Evolutionary conservation across 1,140 invertebrate genomes (phyloP).

Genomic region (Drosophila mayri): DNA sequence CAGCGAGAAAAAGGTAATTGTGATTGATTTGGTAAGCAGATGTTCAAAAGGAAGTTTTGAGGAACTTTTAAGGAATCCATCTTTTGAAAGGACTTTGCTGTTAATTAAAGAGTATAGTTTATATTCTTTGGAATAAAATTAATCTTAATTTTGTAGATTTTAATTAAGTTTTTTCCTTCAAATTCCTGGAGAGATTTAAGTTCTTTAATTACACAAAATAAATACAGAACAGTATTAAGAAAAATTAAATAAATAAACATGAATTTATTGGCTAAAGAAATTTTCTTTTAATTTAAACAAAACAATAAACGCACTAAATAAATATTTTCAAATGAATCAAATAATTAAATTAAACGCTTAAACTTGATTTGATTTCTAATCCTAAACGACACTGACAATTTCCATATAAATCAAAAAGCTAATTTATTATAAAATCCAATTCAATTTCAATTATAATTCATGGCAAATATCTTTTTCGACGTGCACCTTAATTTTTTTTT

Average conservation of each 20-base stretch:
- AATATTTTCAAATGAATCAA: not conserved
- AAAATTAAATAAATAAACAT: no score
- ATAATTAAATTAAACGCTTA: not conserved
- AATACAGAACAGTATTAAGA: no score
- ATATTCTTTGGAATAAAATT: not conserved
- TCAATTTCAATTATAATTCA: not conserved
- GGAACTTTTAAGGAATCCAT: no score
- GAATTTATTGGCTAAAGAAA: not conserved
- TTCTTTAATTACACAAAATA: no score
- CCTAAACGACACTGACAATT: not conserved
- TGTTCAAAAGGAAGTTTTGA: not conserved
- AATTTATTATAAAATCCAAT: not conserved
- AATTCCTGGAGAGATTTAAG: no score
- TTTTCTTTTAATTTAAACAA: not conserved
- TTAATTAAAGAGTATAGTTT: not conserved
- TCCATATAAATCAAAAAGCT: not conserved
- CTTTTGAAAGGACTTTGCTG: no score
- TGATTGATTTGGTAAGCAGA: no score
- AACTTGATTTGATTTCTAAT: not conserved
- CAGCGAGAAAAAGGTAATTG: conserved; percentile 8
- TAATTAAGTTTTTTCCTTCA: no score
- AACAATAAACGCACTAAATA: not conserved
- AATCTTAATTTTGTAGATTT: not conserved
- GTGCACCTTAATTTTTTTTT: conserved; percentile 10
- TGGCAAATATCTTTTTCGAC: not conserved